phyloP scores from a whole-genome alignment of 2,888 invertebrate species.

The Mylabris sibirica region DNA sequence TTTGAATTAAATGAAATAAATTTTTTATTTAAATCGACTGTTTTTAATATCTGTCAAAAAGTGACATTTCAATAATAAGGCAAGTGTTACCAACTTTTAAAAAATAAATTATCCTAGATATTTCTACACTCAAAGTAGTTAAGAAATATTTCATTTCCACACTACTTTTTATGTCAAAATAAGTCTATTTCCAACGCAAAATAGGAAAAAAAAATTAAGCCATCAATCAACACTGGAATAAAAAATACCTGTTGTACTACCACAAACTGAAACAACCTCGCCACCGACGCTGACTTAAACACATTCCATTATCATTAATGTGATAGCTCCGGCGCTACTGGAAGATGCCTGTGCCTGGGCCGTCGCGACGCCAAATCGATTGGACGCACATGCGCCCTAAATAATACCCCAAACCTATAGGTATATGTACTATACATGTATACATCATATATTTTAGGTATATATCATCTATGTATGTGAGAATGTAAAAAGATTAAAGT shows the following conservation, averaged over 20 bases:
- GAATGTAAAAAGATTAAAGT: slow-evolving; percentile 44
- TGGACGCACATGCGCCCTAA: slow-evolving; percentile 62
- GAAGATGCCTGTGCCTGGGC: slow-evolving; percentile 62
- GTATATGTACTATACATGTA: background rate
- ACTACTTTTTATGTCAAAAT: too few relatives aligned
- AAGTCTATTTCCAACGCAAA: too few relatives aligned
- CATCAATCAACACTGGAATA: slow-evolving; percentile 21
- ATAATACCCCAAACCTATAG: background rate
- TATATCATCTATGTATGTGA: slow-evolving; percentile 60
- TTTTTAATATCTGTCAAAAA: too few relatives aligned
- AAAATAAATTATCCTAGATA: too few relatives aligned
- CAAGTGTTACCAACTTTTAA: too few relatives aligned
- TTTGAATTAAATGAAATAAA: too few relatives aligned
- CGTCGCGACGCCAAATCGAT: slow-evolving; percentile 65
- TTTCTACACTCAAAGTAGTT: too few relatives aligned
- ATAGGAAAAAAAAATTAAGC: background rate
- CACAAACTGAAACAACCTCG: slow-evolving; percentile 24
- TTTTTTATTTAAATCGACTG: too few relatives aligned
- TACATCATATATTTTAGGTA: background rate
- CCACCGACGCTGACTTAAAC: slow-evolving; percentile 53
- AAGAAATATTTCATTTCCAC: too few relatives aligned
- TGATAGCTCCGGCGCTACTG: slow-evolving; percentile 61
- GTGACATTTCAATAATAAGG: too few relatives aligned
- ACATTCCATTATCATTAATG: slow-evolving; percentile 58
- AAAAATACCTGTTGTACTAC: slow-evolving; percentile 57